Conservation (phyloP, 2,113 vertebrate species). For the Dolichotis patagonum region DNA sequence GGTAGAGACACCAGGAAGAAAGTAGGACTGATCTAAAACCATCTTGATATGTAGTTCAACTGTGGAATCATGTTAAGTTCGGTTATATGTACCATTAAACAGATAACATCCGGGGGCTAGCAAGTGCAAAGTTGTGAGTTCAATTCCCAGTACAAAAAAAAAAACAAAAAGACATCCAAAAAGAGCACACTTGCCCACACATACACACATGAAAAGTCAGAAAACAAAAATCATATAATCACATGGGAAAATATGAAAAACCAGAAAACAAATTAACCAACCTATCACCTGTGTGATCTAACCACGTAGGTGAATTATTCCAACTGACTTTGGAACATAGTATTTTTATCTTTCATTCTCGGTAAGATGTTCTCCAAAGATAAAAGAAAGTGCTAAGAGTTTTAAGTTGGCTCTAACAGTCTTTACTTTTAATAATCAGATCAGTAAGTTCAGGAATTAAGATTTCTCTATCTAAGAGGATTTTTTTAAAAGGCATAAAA, state of each 20-base stretch:
- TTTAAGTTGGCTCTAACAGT: not conserved
- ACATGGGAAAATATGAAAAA: not conserved
- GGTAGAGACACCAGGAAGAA: not conserved
- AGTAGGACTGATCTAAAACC: too few species aligned
- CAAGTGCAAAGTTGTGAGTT: too few species aligned
- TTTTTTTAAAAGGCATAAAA: not conserved
- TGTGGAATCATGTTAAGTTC: too few species aligned
- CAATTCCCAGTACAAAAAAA: too few species aligned
- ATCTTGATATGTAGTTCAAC: too few species aligned
- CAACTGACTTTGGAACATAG: not conserved
- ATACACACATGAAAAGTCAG: not conserved
- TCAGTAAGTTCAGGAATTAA: not conserved
- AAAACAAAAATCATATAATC: not conserved
- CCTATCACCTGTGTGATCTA: not conserved
- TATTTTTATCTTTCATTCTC: not conserved
- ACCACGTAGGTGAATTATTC: not conserved
- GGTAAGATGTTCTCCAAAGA: not conserved
- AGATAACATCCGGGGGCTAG: too few species aligned
- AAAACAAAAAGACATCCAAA: not conserved
- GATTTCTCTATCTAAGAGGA: not conserved
- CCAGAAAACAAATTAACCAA: not conserved
- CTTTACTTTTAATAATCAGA: not conserved
- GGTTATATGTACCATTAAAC: too few species aligned
- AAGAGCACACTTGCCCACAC: not conserved
- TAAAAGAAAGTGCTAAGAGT: not conserved